Evolutionary conservation across 2,113 vertebrate species (phyloP), one percentile per base, ranked within the genome.

Genomic region (Megaceryle torquata): DNA sequence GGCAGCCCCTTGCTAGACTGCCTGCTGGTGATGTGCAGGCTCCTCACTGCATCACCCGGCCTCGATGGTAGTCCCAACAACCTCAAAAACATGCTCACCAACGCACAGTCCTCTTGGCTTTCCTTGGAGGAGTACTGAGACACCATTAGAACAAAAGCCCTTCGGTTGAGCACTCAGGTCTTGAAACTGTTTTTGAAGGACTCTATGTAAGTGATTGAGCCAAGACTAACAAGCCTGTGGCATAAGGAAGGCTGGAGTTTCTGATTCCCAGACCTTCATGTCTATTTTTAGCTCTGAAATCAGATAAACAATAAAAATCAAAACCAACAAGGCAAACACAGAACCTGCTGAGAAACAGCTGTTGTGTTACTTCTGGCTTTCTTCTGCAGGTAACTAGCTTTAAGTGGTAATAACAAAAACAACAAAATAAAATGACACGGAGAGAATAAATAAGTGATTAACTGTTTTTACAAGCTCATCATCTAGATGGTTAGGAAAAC

Each of bases 271-370:
- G 63, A 29, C 59, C 74, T 67, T 93, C 2, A 0, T 63, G 44
- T 13, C 59, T 95, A 89, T 69, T 91, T 97, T 96, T 89, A 94
- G 68, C 46, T 67, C 43, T 82, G 48, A 95, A 95, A 84, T 91
- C 70, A 89, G 39, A 95, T 70, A 93, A 95, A 91, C 13, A 91
- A 43, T 68, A 76, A 95, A 91, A 93, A 78, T 56, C 57, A 87
- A 84, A 91, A 59, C 14, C 20, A 25, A 74, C 10, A 16, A 74
- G 67, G 46, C 67, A 92, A 64, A 69, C 12, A 43, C 17, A 86
- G 57, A 91, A 91, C 39, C 53, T 84, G 15, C 16, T 82, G 87
- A 68, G 87, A 88, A 91, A 80, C 1, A 43, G 33, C 15, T 54
- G 13, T 43, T 80, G 50, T 53, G 59, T 76, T 76, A 26, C n/a